Base-by-base conservation (phyloP, 1,140 invertebrate genomes). In the Penaeus vannamei region DNA sequence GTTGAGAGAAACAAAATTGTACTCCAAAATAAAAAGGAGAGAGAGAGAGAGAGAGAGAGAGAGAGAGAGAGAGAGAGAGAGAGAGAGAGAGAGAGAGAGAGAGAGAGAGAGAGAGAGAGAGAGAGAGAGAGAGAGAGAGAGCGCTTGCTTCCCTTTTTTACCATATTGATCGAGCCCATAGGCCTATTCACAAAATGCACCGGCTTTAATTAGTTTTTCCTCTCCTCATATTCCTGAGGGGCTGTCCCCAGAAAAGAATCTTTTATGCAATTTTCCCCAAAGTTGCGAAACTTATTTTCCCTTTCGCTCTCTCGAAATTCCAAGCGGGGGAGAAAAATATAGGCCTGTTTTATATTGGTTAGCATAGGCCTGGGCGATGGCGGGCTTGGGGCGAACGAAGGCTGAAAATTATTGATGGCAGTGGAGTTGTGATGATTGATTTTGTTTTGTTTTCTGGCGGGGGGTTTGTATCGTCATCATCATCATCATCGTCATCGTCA, bases 161-260 rank as follows among this genome's bases (percentile, higher is more conserved):
- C 87, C 87, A 89, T 89, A 89, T 89, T 84, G 87, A 89, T 89
- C 87, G 87, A 81, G 60, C 82, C 80, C 59, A 79, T 89, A 89
- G 87, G 87, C 87, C 87, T 89, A 89, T 89, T 89, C 82, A 89
- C 87, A 83, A 89, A 84, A 89, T 89, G 87, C 87, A 89, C 87
- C 76, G 72, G 87, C 53, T 89, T 89, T 89, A 89, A 89, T 89
- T 89, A 89, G 87, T 89, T 89, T 89, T 89, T 84, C 87, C 82
- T 84, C 82, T 84, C 79, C 82, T 84, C 81, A 84, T 84, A 79
- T 89, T 77, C 82, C 62, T 59, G 80, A 76, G 26, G 69, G 69
- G 64, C 69, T 36, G 60, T 32, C 69, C 7, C 2, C 17, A 64
- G 53, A 89, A 89, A 86, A 80, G 77, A 84, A 84, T 72, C 82